Base-by-base conservation (phyloP, 2,113 vertebrate genomes). In the Coreoperca whiteheadi region DNA sequence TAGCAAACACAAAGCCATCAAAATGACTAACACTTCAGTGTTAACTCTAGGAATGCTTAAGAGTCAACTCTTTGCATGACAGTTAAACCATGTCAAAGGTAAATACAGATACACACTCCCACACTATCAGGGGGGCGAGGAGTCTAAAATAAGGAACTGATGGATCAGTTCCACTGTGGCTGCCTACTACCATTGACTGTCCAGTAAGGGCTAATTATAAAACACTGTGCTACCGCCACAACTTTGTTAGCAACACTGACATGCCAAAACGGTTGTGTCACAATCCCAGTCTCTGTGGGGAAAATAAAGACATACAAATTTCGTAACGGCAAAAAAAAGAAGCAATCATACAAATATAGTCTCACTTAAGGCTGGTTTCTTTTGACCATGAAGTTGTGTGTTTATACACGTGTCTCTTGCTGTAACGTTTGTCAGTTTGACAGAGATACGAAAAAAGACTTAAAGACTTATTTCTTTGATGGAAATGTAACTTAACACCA, bases 81-180 rank as follows among this genome's bases (percentile, higher is more conserved):
- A 66, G 77, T 72, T 67, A 11, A 83, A 86, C 46, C 53, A 66
- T 59, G 75, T 66, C 23, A 83, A 79, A 85, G 53, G 66, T 60
- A 87, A 85, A 93, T 61, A 43, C 34, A 79, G 48, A 87, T 23
- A 72, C 50, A 51, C 88, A 80, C 60, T 65, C 32, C 37, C 41
- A 68, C 56, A 69, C 57, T 57, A 25, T 74, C 50, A 32, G 51
- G 12, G 16, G 12, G 46, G 68, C 28, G 71, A 6, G 61, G 72
- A 67, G 65, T 54, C 90, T 93, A 94, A 92, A 94, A 91, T 85
- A 92, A 85, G 90, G 76, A 81, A 87, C 76, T 84, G 84, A 91
- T 89, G 85, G 89, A 89, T 90, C 68, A 79, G 84, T 79, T 91
- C 85, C 43, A 50, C 89, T 89, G 74, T 14, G 50, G 69, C 76